Evolutionary conservation across 1,140 invertebrate species (phyloP).

Genomic region (Bombus consobrinus): DNA sequence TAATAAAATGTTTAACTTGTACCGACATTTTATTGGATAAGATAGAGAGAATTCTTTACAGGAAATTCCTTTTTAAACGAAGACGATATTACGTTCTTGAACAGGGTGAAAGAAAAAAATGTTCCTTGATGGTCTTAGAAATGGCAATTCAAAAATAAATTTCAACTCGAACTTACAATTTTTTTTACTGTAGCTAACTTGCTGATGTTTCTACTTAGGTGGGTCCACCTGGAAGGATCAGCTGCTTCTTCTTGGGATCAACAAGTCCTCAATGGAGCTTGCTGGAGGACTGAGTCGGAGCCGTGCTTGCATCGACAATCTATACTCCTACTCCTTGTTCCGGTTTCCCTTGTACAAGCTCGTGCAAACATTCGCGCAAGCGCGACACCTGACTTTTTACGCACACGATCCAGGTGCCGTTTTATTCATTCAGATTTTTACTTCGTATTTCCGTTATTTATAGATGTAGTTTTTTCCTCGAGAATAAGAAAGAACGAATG

Average conservation of each 20-base stretch:
- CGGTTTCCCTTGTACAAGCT: conserved; percentile 71
- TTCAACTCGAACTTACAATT: conserved; percentile 37
- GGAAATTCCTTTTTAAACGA: background rate
- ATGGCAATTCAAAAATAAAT: background rate
- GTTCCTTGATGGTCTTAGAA: no score
- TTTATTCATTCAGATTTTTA: conserved; percentile 63
- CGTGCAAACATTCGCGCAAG: conserved; percentile 67
- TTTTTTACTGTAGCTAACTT: conserved; percentile 10
- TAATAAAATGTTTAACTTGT: background rate
- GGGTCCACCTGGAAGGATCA: conserved; percentile 12
- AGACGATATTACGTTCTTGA: background rate
- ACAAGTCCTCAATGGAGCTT: conserved; percentile 75
- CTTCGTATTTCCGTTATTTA: background rate
- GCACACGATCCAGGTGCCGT: conserved; percentile 60
- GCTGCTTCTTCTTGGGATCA: conserved; percentile 60
- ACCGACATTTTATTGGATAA: background rate
- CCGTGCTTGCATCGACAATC: conserved; percentile 69
- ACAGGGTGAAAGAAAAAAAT: background rate
- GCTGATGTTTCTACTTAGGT: conserved; percentile 15
- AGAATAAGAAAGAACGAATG: background rate
- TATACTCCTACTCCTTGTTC: conserved; percentile 75
- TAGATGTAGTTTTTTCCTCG: background rate
- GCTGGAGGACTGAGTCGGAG: conserved; percentile 73
- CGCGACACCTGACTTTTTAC: conserved; percentile 51
- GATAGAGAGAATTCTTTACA: background rate